phyloP scores from a whole-genome alignment of 1,140 invertebrate species.

The Anoplophora glabripennis region DNA sequence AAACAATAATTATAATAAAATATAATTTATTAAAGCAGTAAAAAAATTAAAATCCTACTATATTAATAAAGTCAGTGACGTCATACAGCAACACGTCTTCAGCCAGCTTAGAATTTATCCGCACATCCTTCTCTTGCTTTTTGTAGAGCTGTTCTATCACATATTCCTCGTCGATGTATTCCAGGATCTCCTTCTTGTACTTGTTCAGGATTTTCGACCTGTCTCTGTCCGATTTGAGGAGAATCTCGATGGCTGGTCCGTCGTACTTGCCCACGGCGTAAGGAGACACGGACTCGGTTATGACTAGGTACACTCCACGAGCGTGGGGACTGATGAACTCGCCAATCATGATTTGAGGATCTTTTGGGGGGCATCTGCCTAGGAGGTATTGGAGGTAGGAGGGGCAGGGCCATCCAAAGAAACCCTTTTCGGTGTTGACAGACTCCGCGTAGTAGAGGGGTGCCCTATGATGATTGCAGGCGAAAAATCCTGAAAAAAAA shows the following conservation, averaged over 20 bases:
- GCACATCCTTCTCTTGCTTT: too few relatives aligned
- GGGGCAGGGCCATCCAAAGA: conserved; percentile 67
- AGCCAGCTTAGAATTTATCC: too few relatives aligned
- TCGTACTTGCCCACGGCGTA: conserved; percentile 41
- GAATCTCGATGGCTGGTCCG: conserved; percentile 37
- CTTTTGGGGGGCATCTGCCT: conserved; percentile 53
- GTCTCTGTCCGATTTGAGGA: conserved; percentile 20
- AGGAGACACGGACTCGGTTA: conserved; percentile 40
- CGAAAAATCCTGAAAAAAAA: conserved; percentile 43
- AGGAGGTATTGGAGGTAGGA: conserved; percentile 63
- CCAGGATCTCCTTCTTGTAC: conserved; percentile 25
- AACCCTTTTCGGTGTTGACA: conserved; percentile 63
- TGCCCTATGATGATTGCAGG: conserved; percentile 67
- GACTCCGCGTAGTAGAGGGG: conserved; percentile 72
- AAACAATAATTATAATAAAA: too few relatives aligned
- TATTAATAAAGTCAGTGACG: too few relatives aligned
- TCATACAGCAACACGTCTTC: too few relatives aligned
- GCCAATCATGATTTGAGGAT: conserved; percentile 42
- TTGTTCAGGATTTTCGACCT: conserved; percentile 24
- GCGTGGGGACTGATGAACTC: conserved; percentile 31
- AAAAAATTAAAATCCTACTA: too few relatives aligned
- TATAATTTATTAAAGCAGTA: too few relatives aligned
- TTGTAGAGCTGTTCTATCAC: background rate
- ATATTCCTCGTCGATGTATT: conserved; percentile 25
- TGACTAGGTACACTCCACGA: conserved; percentile 43